A percentile compares a stretch with the other conserved stretches of the same genome.
Evolutionary conservation across 2,888 invertebrate genomes (phyloP).

Genomic region (Rhingia campestris): DNA sequence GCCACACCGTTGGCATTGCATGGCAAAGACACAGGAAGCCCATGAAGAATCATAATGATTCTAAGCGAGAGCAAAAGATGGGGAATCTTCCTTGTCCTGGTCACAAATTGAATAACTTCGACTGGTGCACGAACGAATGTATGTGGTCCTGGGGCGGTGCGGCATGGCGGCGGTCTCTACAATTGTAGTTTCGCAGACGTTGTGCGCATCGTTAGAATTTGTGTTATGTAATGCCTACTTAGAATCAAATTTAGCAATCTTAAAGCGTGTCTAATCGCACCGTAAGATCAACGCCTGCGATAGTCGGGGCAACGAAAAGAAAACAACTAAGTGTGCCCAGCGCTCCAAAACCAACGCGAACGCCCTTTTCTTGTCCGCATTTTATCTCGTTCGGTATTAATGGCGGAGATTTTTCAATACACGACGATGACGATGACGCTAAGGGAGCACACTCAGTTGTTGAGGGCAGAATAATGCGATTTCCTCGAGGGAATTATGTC

Average conservation of each 20-base stretch:
- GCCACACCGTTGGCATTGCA: background rate
- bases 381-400: constrained; percentile 65
- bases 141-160: constrained; percentile 26
- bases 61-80: constrained; percentile 25
- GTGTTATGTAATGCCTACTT: constrained; percentile 68
- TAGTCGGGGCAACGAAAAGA: constrained; percentile 9
- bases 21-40: constrained; percentile 53
- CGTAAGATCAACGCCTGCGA: constrained; percentile 65
- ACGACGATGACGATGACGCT: constrained; percentile 50
- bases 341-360: constrained; percentile 61
- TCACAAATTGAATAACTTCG: constrained; percentile 69
- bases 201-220: constrained; percentile 63
- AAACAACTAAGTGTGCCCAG: constrained; percentile 27
- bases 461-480: constrained; percentile 10
- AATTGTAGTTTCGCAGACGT: constrained; percentile 15
- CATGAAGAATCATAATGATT: constrained; percentile 49
- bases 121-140: constrained; percentile 52
- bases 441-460: constrained; percentile 43
- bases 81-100: constrained; percentile 45
- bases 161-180: background rate
- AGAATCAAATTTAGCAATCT: constrained; percentile 70
- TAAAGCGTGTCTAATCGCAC: constrained; percentile 66
- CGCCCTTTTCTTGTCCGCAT: constrained; percentile 70
- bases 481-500: constrained; percentile 40
- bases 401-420: constrained; percentile 65